Evolutionary conservation across 2,113 vertebrate species (phyloP).

Genomic region (Oryzias melastigma): DNA sequence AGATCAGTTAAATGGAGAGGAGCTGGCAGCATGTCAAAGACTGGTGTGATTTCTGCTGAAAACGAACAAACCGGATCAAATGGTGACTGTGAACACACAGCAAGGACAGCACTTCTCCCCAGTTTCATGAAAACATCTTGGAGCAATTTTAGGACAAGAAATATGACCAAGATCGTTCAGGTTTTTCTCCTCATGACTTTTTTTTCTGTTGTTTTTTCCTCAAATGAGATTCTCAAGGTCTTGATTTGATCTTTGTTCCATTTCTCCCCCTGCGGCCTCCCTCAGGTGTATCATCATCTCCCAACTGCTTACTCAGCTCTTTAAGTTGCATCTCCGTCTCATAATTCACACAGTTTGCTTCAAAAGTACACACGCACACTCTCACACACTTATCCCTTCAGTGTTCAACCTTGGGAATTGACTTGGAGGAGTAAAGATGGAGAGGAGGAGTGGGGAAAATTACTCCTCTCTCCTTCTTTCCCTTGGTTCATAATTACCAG

Average conservation of each 20-base stretch:
- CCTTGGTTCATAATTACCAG: slow-evolving; percentile 65
- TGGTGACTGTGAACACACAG: neutral
- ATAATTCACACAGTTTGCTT: slow-evolving; percentile 65
- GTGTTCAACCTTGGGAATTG: slow-evolving; percentile 62
- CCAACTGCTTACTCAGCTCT: slow-evolving; percentile 64
- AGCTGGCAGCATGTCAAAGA: no score
- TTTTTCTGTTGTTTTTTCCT: slow-evolving; percentile 23
- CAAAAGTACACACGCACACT: slow-evolving; percentile 3
- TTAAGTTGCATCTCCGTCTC: slow-evolving; percentile 45
- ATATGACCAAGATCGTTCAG: slow-evolving; percentile 6
- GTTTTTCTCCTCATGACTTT: slow-evolving; percentile 11
- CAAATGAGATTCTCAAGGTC: slow-evolving; percentile 45
- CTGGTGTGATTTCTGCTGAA: no score
- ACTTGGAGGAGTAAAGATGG: slow-evolving; percentile 31
- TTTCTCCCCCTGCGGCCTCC: slow-evolving; percentile 45
- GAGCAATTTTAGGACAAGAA: slow-evolving; percentile 26
- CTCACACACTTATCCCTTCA: slow-evolving; percentile 37
- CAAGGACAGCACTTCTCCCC: slow-evolving; percentile 19
- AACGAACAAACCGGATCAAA: no score
- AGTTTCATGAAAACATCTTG: slow-evolving; percentile 22
- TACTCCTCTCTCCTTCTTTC: slow-evolving; percentile 52
- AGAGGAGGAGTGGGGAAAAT: slow-evolving; percentile 33
- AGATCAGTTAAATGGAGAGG: no score
- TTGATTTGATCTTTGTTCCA: slow-evolving; percentile 62
- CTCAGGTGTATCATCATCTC: slow-evolving; percentile 55